Evolutionary conservation across 2,888 invertebrate genomes (phyloP).

Genomic region (Pyrrhosoma nymphula): DNA sequence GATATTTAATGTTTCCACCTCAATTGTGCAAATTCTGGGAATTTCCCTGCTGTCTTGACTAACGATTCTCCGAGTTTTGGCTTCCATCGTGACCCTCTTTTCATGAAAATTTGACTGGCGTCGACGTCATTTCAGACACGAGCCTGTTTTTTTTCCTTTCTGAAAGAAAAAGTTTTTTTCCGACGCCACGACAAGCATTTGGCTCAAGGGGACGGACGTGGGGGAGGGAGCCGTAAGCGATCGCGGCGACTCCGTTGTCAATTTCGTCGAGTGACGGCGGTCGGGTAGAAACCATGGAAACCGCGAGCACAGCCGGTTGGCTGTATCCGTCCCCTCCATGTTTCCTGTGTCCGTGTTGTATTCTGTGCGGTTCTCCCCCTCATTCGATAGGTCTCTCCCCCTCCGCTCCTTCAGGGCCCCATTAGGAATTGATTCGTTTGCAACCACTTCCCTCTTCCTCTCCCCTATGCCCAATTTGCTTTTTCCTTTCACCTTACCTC

Average conservation of each 20-base stretch:
- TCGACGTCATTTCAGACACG: neutral
- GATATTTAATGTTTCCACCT: too few species aligned
- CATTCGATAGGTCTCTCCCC: neutral
- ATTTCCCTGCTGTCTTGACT: neutral
- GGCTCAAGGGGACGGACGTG: neutral
- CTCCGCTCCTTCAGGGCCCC: neutral
- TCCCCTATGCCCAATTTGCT: neutral
- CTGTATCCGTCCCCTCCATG: neutral
- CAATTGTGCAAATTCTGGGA: too few species aligned
- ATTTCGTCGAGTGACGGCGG: neutral
- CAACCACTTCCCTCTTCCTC: neutral
- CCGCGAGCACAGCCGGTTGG: neutral
- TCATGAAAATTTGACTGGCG: neutral
- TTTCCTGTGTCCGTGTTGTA: neutral
- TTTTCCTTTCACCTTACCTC: neutral
- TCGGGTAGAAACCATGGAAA: neutral
- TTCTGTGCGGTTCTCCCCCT: neutral
- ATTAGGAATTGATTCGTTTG: constrained; percentile 13
- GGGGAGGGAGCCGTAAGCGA: neutral
- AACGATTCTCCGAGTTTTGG: neutral
- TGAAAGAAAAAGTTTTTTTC: neutral
- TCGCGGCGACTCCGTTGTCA: neutral
- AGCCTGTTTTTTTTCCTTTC: neutral
- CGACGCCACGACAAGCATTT: neutral
- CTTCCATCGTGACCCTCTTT: neutral